Evolutionary conservation across 2,113 vertebrate genomes (phyloP), one percentile per base, ranked within the genome.

Genomic region (Ursus arctos): DNA sequence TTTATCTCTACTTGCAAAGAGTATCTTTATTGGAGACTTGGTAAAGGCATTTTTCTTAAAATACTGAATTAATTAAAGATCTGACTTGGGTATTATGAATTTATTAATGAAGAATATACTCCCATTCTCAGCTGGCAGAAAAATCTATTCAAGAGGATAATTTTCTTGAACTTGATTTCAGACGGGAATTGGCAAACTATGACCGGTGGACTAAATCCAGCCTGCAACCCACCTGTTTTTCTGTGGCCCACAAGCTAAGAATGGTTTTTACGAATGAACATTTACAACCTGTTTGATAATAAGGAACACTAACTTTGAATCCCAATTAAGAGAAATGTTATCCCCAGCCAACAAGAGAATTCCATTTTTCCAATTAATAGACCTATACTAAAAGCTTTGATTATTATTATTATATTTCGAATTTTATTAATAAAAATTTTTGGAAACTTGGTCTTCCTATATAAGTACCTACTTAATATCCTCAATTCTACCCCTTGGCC

Each of bases 141-240:
- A 93, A 93, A 51, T 14, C 55, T 88, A 57, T 61, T 14, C 10
- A 91, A 88, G 43, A 77, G 53, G 88, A 74, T 2, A 18, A 4
- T 65, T 74, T 59, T 92, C 81, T 91, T 93, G 55, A 94, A 74
- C 14, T 86, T 96, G 19, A 49, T 81, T 93, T 93, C 63, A 26
- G 31, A 92, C n/a, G 79, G 2, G 28, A 16, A 1, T 85, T 92
- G n/a, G 59, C 40, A 91, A 80, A 74, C 33, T 81, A 24, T 47
- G 51, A 72, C 33, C 33, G 24, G 22, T 69, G 21, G 13, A 36
- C 53, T n/a, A 93, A 80, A 49, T 51, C 3, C 24, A 31, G 11
- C 8, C 43, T 31, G 22, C 19, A 47, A 28, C 49, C 19, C 53
- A 28, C 49, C 19, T 95, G 19, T 12, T 80, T 95, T 95, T 92